phyloP scores from a whole-genome alignment of 2,888 invertebrate species.

The Euphydryas editha region DNA sequence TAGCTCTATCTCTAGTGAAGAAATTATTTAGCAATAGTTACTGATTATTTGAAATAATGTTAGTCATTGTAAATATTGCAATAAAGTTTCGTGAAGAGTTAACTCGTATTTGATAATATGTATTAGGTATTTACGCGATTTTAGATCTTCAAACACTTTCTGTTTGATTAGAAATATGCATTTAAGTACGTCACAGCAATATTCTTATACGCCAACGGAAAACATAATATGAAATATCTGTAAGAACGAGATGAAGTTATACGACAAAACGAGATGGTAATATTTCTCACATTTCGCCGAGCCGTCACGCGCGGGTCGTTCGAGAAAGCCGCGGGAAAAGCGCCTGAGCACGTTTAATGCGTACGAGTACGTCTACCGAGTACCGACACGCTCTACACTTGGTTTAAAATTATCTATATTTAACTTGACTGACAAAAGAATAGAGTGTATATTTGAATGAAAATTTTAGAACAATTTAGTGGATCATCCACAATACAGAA shows the following conservation, averaged over 20 bases:
- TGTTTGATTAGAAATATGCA: not conserved
- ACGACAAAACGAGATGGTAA: conserved; percentile 15
- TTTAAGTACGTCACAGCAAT: not conserved
- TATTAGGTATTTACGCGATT: not conserved
- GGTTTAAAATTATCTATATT: not conserved
- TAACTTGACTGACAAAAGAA: not conserved
- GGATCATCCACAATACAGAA: conserved; percentile 37
- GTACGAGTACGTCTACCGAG: not conserved
- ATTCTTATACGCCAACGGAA: not conserved
- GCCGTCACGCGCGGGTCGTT: conserved; percentile 45
- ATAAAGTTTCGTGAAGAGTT: not conserved
- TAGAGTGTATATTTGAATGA: conserved; percentile 5
- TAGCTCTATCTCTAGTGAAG: not conserved
- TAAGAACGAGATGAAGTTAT: not conserved
- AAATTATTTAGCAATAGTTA: not conserved
- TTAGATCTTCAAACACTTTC: not conserved
- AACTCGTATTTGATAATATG: not conserved
- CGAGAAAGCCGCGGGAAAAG: conserved; percentile 50
- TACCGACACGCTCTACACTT: conserved; percentile 7
- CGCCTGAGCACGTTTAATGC: conserved; percentile 25
- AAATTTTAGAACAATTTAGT: conserved; percentile 2
- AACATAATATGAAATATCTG: not conserved
- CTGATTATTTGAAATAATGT: too few relatives aligned
- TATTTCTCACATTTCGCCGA: conserved; percentile 22
- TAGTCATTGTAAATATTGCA: too few relatives aligned